These are phyloP conservation scores for Patagioenas fasciata DNA, from an alignment of 2,113 vertebrate species.

Conservation along the genomic window DNA sequence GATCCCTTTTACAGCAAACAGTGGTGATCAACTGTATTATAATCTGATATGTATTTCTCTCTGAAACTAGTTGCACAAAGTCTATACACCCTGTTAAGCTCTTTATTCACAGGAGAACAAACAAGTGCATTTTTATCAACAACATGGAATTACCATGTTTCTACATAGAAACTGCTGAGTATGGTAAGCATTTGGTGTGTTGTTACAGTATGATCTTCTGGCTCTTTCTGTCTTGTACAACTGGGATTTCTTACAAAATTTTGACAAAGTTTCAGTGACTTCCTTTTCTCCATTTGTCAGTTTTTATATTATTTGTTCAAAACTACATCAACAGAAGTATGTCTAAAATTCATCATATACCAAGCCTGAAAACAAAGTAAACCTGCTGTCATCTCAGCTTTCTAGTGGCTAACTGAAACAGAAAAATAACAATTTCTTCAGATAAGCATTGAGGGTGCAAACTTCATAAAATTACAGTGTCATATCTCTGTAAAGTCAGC, in stretches of 20 bases:
- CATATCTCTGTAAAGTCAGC: background rate
- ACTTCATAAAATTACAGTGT: background rate
- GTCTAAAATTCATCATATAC: background rate
- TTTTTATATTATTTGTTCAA: background rate
- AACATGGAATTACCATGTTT: background rate
- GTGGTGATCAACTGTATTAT: background rate
- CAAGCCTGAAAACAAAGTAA: background rate
- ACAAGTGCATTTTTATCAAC: background rate
- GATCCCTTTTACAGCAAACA: background rate
- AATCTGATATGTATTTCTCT: background rate
- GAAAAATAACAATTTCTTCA: background rate
- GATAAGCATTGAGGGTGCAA: background rate
- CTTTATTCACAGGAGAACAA: background rate
- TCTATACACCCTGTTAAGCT: background rate
- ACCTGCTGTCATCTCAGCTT: background rate
- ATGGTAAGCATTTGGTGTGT: background rate
- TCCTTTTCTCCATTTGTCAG: background rate
- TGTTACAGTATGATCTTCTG: background rate
- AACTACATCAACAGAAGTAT: slow-evolving; percentile 1
- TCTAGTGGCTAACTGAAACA: background rate
- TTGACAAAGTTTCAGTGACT: background rate
- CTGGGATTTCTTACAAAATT: background rate
- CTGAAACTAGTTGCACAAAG: background rate
- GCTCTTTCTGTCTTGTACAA: background rate
- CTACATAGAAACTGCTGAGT: background rate